These are phyloP conservation scores for Brachionus sp. DNA, from an alignment of 1,140 invertebrate species.

Conservation along the genomic window DNA sequence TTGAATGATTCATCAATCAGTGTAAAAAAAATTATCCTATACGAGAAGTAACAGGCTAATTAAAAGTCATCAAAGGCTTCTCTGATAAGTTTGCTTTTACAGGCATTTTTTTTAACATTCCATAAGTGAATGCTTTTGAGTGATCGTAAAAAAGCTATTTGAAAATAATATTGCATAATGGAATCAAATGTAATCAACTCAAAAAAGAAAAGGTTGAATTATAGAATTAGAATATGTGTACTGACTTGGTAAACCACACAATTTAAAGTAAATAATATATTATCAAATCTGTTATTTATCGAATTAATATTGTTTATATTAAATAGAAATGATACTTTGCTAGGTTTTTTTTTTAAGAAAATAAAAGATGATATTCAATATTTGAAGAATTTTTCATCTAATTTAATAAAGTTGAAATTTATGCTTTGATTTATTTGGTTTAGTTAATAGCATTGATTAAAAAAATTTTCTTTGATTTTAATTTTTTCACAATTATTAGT, in stretches of 20 bases:
- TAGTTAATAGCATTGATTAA: too few species aligned
- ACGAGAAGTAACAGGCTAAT: too few species aligned
- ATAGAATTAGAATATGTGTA: neutral
- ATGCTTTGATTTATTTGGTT: too few species aligned
- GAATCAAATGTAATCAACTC: neutral
- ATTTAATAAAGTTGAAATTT: neutral
- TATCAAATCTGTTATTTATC: neutral
- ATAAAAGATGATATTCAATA: neutral
- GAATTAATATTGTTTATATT: neutral
- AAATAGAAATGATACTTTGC: neutral
- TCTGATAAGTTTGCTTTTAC: too few species aligned
- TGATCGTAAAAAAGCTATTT: neutral
- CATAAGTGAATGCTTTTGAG: neutral
- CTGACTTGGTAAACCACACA: neutral
- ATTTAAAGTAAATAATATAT: constrained; percentile 7
- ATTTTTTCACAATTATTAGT: neutral
- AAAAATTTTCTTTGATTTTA: neutral
- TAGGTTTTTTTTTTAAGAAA: neutral
- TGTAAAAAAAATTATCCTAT: too few species aligned
- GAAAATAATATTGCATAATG: neutral
- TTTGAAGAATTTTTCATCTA: neutral
- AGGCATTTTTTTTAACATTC: neutral
- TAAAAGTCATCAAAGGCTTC: too few species aligned
- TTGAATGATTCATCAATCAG: too few species aligned
- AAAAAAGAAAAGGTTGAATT: neutral